These are phyloP conservation scores for Trididemnum nubilum DNA, from an alignment of 23 tunicate genomes.

Conservation along the genomic window DNA sequence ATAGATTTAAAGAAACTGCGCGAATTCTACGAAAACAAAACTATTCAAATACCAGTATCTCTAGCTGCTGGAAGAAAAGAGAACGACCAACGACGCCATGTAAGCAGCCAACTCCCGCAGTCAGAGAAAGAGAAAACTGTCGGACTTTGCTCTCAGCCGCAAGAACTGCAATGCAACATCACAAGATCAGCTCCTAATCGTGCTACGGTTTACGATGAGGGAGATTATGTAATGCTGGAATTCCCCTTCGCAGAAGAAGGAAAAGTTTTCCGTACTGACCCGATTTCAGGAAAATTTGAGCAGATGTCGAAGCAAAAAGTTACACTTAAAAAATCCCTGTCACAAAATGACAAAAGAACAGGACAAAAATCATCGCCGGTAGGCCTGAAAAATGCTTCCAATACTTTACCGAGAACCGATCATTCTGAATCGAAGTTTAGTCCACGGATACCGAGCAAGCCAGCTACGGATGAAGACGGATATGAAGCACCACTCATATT, in stretches of 20 bases:
- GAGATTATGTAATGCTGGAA: constrained; percentile 14
- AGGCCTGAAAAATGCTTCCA: background rate
- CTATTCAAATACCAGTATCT: background rate
- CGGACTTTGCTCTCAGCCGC: background rate
- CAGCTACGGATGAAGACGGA: constrained; percentile 21
- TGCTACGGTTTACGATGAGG: constrained; percentile 12
- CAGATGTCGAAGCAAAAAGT: background rate
- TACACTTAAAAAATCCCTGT: background rate
- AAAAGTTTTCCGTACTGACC: background rate
- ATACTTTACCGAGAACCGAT: background rate
- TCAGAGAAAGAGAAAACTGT: background rate
- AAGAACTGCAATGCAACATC: background rate
- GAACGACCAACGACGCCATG: background rate
- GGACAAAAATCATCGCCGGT: background rate
- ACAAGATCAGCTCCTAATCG: background rate
- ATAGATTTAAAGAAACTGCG: background rate
- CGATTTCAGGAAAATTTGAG: constrained; percentile 1
- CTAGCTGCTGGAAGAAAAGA: background rate
- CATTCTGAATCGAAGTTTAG: background rate
- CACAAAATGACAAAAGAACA: background rate
- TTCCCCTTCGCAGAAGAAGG: constrained; percentile 3
- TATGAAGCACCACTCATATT: constrained; percentile 15
- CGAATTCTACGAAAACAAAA: constrained; percentile 1
- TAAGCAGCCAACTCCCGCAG: background rate
- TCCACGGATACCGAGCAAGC: background rate